Evolutionary conservation across 2,797 vertebrate species (phyloP), one percentile per base, ranked within the genome.

Genomic region (Rhinogobio ventralis): DNA sequence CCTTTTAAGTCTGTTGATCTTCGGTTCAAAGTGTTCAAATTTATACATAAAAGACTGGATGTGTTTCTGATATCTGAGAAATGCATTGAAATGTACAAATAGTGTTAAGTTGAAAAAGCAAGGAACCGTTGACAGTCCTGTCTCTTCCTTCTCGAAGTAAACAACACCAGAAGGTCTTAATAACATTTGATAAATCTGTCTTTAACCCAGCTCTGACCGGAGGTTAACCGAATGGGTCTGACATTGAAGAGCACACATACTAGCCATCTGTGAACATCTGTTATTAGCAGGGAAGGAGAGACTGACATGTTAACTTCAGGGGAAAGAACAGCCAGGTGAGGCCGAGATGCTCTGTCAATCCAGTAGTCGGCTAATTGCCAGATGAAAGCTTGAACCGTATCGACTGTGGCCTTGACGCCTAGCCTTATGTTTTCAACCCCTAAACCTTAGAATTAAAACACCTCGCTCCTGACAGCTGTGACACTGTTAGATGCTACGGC

Each of bases 231-330:
- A 79, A 36, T 57, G 46, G 55, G 72, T 77, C 51, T 39, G 69
- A 71, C 69, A 83, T 42, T 74, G 67, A 88, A 62, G 53, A n/a
- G 6, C 60, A 46, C 72, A n/a, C 55, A 33, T 68, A 57, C 45
- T 39, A 45, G 55, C 45, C 73, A 42, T n/a, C 4, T 72, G 83
- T 84, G 81, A 82, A 46, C 57, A 51, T 80, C 64, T 81, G 78
- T 81, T 82, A 76, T 87, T 87, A 81, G 46, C 69, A 28, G 75
- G 62, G 57, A 80, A 73, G 81, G 57, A 53, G 79, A 85, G 64
- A 87, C 81, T 86, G 89, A 85, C 71, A 82, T 69, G 60, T 76
- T 85, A 77, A 75, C 62, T 77, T 72, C n/a, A 55, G 14, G 49
- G 73, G 76, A 79, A 81, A 85, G 76, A 76, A 81, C 39, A 83